A percentile compares a stretch with the other conserved stretches of the same genome.
Conservation (phyloP, 2,797 vertebrate genomes). For the Buceros bicornis region DNA sequence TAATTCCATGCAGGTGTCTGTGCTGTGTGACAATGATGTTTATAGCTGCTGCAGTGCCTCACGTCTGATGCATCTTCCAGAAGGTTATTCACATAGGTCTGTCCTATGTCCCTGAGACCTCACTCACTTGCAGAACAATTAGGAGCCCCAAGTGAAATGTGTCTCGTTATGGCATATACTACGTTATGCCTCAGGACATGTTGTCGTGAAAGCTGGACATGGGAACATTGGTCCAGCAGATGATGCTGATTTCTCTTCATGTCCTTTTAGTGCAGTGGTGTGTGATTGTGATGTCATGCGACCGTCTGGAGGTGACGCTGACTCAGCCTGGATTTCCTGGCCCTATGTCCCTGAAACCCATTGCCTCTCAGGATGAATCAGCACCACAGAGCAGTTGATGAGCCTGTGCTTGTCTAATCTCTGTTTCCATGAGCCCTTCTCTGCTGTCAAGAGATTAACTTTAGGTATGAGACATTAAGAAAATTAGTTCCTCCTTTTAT, state of each 20-base stretch:
- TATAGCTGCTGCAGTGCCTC: not conserved
- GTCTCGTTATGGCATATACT: not conserved
- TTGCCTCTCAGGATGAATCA: not conserved
- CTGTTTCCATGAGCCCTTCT: not conserved
- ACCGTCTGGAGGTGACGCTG: not conserved
- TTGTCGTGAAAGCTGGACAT: not conserved
- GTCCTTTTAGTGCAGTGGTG: not conserved
- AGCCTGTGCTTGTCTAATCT: not conserved
- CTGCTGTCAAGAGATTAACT: not conserved
- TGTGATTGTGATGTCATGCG: not conserved
- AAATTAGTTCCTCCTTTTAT: not conserved
- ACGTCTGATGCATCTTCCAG: not conserved
- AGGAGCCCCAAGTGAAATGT: not conserved
- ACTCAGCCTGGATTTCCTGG: not conserved
- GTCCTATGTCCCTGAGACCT: not conserved
- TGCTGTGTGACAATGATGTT: not conserved
- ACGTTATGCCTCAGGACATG: not conserved
- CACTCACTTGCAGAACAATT: not conserved
- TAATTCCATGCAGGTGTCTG: not conserved
- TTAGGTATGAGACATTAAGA: not conserved
- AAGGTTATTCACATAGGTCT: not conserved
- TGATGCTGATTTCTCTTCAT: accelerated
- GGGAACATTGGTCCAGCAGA: not conserved
- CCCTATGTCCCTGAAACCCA: not conserved
- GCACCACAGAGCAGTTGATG: not conserved